Evolutionary conservation across 2,113 vertebrate species (phyloP), one percentile per base, ranked within the genome.

Genomic region (Passer domesticus): DNA sequence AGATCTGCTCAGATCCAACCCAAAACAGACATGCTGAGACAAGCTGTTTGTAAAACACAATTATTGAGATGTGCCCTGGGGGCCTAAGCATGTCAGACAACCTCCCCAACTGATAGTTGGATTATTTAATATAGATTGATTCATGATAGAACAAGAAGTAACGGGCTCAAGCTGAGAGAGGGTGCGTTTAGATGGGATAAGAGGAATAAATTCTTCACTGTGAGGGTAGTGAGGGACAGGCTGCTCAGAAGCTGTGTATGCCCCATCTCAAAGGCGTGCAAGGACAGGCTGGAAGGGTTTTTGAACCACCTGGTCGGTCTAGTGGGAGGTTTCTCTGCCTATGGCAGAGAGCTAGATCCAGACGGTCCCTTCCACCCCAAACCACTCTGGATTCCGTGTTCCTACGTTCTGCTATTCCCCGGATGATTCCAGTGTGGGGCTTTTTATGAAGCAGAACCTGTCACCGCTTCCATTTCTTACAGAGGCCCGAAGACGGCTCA

Each of bases 401-500:
- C 33, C 59, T 15, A 15, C 49, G 3, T 31, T 50, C 44, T 28
- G 43, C 18, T 8, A 4, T 10, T 44, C 8, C 7, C 18, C 27
- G 3, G 12, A 24, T 7, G 22, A 8, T 11, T 20, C 10, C 44
- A 35, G 14, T 2, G 43, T 5, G 35, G 20, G 17, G 13, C 22
- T 43, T 27, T 27, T 6, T 11, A 23, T 3, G 59, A 58, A 64
- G 35, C 3, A 33, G 31, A 43, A 23, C 37, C 46, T 24, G 53
- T 28, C 22, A 23, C 17, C 18, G 12, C 21, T 27, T 31, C 67
- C 10, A 0, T 49, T 22, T 35, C 14, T 22, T 2, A 8, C 58
- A 2, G 25, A 7, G 11, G 13, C 41, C 13, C 17, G 30, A 12
- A 2, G 5, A 3, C 3, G 13, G 25, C 31, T 7, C 7, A 5